Evolutionary conservation across 2,888 invertebrate species (phyloP).

Genomic region (Torymus texanus): DNA sequence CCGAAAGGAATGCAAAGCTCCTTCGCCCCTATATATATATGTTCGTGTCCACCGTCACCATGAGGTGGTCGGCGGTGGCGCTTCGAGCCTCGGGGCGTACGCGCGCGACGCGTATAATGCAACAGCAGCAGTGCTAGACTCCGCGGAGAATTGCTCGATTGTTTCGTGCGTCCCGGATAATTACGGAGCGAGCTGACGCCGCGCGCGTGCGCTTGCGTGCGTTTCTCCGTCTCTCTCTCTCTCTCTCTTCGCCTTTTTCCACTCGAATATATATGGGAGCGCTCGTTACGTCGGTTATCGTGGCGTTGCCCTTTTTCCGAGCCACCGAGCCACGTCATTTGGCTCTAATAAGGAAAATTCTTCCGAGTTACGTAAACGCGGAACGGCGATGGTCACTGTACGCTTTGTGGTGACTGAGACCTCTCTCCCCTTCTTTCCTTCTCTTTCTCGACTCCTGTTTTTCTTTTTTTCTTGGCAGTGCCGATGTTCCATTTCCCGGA

Average conservation of each 20-base stretch:
- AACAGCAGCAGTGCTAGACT: not conserved
- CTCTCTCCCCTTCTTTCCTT: too few species aligned
- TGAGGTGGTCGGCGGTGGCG: too few species aligned
- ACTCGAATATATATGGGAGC: too few species aligned
- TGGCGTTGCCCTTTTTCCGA: conserved; percentile 16
- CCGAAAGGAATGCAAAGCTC: too few species aligned
- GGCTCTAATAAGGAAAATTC: conserved; percentile 12
- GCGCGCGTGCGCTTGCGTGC: not conserved
- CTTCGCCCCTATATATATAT: too few species aligned
- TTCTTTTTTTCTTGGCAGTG: too few species aligned
- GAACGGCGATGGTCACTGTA: not conserved
- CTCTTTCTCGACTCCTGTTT: too few species aligned
- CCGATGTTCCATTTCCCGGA: too few species aligned
- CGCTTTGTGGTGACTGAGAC: too few species aligned
- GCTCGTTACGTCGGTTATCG: conserved; percentile 18
- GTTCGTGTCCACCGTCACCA: too few species aligned
- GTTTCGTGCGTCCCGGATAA: conserved; percentile 48
- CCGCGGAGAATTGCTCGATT: conserved; percentile 37
- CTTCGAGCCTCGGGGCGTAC: too few species aligned
- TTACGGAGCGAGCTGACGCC: conserved; percentile 27
- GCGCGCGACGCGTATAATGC: too few species aligned
- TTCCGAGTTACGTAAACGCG: conserved; percentile 7
- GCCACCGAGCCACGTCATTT: not conserved
- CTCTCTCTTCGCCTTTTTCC: not conserved
- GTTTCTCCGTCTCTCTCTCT: not conserved